phyloP scores from a whole-genome alignment of 2,888 invertebrate species.

The Pterobdella sp. region DNA sequence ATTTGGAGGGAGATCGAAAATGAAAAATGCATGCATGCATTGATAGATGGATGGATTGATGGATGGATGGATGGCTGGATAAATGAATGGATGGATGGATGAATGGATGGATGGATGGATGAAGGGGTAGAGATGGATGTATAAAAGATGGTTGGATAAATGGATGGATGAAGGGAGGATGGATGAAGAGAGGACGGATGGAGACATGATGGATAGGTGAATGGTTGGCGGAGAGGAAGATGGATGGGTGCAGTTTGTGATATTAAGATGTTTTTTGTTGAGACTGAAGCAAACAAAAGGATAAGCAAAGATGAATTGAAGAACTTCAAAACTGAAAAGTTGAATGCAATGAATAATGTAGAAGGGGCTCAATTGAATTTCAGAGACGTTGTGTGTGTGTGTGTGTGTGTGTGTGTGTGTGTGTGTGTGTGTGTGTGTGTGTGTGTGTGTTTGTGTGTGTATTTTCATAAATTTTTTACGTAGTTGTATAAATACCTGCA shows the following conservation, averaged over 20 bases:
- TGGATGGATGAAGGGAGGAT: not conserved
- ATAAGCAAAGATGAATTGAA: not conserved
- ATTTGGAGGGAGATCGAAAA: not conserved
- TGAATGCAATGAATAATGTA: not conserved
- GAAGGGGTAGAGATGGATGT: too few relatives aligned
- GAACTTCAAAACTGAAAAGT: not conserved
- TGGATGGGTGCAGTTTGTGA: not conserved
- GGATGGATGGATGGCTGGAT: not conserved
- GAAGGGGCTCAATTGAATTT: not conserved
- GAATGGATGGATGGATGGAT: not conserved
- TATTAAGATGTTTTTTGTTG: not conserved
- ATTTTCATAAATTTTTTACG: not conserved
- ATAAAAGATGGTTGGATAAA: not conserved
- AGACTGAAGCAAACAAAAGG: not conserved
- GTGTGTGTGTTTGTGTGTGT: not conserved
- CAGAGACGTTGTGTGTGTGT: not conserved
- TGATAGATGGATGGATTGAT: not conserved
- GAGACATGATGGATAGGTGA: not conserved
- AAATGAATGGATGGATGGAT: not conserved
- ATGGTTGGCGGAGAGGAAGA: not conserved
- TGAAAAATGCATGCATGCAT: not conserved
- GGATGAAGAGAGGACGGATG: not conserved
- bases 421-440: not conserved
- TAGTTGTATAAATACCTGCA: not conserved
- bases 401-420: conserved; percentile 1